Evolutionary conservation across 2,113 vertebrate species (phyloP), one percentile per base, ranked within the genome.

Genomic region (Pseudopodoces humilis): DNA sequence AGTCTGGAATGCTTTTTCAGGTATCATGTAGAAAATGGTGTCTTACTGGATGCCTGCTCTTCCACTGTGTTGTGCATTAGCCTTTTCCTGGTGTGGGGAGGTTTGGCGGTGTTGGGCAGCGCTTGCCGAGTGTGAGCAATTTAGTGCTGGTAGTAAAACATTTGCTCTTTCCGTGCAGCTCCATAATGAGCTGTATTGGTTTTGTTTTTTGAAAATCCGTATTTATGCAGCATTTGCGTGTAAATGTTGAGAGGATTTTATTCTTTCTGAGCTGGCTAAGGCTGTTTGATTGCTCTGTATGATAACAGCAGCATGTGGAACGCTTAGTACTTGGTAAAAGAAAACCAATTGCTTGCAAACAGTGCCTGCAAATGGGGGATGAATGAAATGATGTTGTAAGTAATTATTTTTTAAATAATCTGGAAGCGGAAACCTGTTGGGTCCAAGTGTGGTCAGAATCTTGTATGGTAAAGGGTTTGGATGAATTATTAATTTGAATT

Each of bases 11-110:
- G 88, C 62, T 63, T 82, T 52, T 59, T 31, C 93, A 96, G 92
- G 82, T 96, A 67, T 13, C 13, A 1, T 37, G 41, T 44, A 64
- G 90, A 91, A 96, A 92, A 95, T 91, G 95, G 88, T 96, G 88
- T 78, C 88, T 75, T 58, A 44, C 44, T 71, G 44, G 85, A 70
- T 83, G 76, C 56, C 82, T 72, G 43, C 64, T 93, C 31, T 49
- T 53, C 9, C 14, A 3, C 53, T 77, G 1, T 58, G 4, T 31
- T n/a, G 2, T 15, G 50, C 31, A 3, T 90, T 60, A 82, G 46
- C 37, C 63, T 46, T 91, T 72, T 65, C 20, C 20, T 28, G 69
- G 53, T 33, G 56, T 15, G 10, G 24, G 69, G 50, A 23, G 25
- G 14, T 16, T 72, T 5, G 43, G 55, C 3, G 4, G 50, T 22